These are phyloP conservation scores for Coracias cyanogaster DNA, from an alignment of 2,797 vertebrate species.

Conservation along the genomic window DNA sequence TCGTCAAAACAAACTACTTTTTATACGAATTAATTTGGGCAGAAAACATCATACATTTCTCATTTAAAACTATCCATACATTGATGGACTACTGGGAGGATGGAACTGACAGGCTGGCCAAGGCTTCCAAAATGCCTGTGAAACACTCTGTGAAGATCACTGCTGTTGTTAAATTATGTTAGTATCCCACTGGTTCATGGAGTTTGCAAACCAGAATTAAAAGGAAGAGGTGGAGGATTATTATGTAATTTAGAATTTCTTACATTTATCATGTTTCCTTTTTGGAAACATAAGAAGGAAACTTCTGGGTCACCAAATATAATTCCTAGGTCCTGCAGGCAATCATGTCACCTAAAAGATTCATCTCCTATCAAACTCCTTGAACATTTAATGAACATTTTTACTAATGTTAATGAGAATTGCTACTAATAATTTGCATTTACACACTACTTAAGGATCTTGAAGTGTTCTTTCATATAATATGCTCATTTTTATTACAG, in stretches of 20 bases:
- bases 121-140: not conserved
- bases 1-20: not conserved
- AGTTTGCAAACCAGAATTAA: slow-evolving; percentile 2
- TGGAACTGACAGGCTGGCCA: not conserved
- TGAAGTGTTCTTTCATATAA: slow-evolving; percentile 58
- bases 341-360: not conserved
- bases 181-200: not conserved
- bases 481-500: slow-evolving; percentile 49
- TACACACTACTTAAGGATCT: slow-evolving; percentile 55
- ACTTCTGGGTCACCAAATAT: not conserved
- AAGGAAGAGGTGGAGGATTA: not conserved
- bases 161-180: not conserved
- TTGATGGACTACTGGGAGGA: not conserved
- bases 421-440: slow-evolving; percentile 49
- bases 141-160: not conserved
- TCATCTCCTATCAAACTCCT: not conserved
- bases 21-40: not conserved
- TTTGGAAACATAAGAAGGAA: not conserved
- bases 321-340: not conserved
- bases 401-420: slow-evolving; percentile 47
- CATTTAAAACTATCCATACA: not conserved
- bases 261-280: not conserved
- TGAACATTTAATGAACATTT: slow-evolving; percentile 1
- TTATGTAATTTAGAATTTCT: not conserved
- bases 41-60: not conserved